Evolutionary conservation across 2,797 vertebrate genomes (phyloP), one percentile per base, ranked within the genome.

Genomic region (Euthynnus affinis): DNA sequence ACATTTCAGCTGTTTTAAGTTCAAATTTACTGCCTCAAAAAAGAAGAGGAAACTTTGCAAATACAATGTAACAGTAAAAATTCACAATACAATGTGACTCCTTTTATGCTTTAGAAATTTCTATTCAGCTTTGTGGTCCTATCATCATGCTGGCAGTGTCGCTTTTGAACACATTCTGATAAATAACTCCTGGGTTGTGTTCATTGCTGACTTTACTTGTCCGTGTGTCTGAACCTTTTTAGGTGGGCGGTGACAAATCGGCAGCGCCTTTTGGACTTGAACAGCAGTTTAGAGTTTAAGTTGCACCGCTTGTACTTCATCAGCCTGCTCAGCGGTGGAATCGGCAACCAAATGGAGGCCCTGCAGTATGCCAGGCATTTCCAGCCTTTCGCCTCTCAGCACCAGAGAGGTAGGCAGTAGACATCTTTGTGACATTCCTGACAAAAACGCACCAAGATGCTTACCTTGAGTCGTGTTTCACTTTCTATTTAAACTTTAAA

Each of bases 221-320:
- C 40, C n/a, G n/a, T 17, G 20, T 34, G 1, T 63, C 42, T 86
- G 4, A 40, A 13, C 13, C 8, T 48, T 64, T 14, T 34, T n/a
- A 98, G 97, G 71, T 98, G 97, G 97, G 97, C 96, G 0, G 91
- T 96, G 80, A 95, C 95, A 27, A 97, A 98, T 89, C 94, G 96
- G 27, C 96, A 97, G 91, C 95, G 95, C 60, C 95, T 98, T 60
- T 88, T 97, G 72, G 96, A 97, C 83, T 92, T 98, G 81, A 97
- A 96, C 93, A 97, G 97, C 91, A 97, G 95, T 66, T 90, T 98
- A 90, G 97, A 97, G 87, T 98, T 98, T 92, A 97, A 96, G 90
- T 89, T 98, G 77, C 97, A 97, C 84, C 95, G 96, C 57, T 92
- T 97, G 76, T 96, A 97, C 90, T 98, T 98, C 87, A 97, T 98